Evolutionary conservation across 2,888 invertebrate species (phyloP).

Genomic region (Eristalinus sepulchralis): DNA sequence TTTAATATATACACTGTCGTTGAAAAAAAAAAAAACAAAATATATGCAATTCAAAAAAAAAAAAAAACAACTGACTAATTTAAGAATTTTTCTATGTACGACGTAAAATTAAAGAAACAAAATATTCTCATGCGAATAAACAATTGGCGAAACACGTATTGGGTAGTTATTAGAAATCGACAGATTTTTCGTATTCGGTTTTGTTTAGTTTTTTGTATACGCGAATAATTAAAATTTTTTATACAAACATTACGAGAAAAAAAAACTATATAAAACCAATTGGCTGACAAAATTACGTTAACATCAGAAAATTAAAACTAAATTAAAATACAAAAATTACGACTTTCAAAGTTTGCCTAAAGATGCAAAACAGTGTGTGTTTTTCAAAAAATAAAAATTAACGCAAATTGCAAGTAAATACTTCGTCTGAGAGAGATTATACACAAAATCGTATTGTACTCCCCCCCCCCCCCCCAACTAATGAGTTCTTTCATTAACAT

Average conservation of each 20-base stretch:
- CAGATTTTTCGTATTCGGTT: not conserved
- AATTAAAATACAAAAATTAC: not conserved
- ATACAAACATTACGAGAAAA: slow-evolving; percentile 1
- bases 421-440: slow-evolving; percentile 27
- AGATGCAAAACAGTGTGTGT: not conserved
- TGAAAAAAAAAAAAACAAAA: slow-evolving; percentile 26
- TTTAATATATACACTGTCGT: slow-evolving; percentile 66
- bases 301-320: not conserved
- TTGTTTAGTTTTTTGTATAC: not conserved
- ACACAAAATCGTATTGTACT: slow-evolving; percentile 49
- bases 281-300: slow-evolving; percentile 6
- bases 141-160: slow-evolving; percentile 57
- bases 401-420: slow-evolving; percentile 43
- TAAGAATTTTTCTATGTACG: slow-evolving; percentile 48
- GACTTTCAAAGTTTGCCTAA: not conserved
- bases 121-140: slow-evolving; percentile 5
- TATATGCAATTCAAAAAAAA: slow-evolving; percentile 28
- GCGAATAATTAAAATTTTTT: not conserved
- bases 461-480: not conserved
- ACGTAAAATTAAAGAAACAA: slow-evolving; percentile 1
- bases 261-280: not conserved
- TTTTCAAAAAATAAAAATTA: slow-evolving; percentile 25
- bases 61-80: slow-evolving; percentile 54
- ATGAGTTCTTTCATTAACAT: slow-evolving; percentile 1
- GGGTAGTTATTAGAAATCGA: slow-evolving; percentile 52